Evolutionary conservation across 1,140 invertebrate genomes (phyloP), one percentile per base, ranked within the genome.

Genomic region (Rhagoletis pomonella): DNA sequence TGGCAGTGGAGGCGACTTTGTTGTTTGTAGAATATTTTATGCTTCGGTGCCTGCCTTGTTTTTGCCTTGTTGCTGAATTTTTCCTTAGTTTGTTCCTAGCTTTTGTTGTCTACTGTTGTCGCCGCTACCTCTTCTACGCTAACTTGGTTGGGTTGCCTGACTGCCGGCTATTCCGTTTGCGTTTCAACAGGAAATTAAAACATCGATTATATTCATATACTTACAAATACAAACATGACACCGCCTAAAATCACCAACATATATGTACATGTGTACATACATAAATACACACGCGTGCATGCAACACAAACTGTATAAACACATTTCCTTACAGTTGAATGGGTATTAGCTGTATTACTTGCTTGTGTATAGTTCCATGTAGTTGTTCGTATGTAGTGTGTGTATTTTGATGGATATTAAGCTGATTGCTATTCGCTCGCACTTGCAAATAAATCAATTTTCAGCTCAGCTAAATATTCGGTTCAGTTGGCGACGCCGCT

Each of bases 181-280:
- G 47, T 81, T 81, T 19, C 73, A 81, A 81, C 73, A 81, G 84
- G 84, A 85, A 85, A 85, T 85, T 85, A 85, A 85, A 85, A 85
- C 29, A 85, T 85, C 84, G 84, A 60, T 85, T 85, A 85, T 85
- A 85, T 85, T 85, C 73, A 81, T 81, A 55, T 58, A 81, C 19
- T 10, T 6, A 58, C 73, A 81, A 85, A 85, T 85, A 29, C 84
- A n/a, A 85, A 62, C 59, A 55, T 42, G 29, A 60, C 50, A 85
- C 58, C 58, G n/a, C 4, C 12, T 67, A 67, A 9, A 67, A 3
- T 39, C 3, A 42, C 10, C 29, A 29, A 39, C 29, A 44, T 29
- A 1, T 29, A 64, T 12, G 29, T 19, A 42, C 29, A 42, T 62
- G 60, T 14, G 14, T 62, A 14, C 17, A 14, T 14, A 62, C 60